Percentiles rank a stretch among this genome's conserved stretches.
These are phyloP conservation scores for Polyommatus iphigenia DNA, from an alignment of 2,888 invertebrate species.

Conservation along the genomic window DNA sequence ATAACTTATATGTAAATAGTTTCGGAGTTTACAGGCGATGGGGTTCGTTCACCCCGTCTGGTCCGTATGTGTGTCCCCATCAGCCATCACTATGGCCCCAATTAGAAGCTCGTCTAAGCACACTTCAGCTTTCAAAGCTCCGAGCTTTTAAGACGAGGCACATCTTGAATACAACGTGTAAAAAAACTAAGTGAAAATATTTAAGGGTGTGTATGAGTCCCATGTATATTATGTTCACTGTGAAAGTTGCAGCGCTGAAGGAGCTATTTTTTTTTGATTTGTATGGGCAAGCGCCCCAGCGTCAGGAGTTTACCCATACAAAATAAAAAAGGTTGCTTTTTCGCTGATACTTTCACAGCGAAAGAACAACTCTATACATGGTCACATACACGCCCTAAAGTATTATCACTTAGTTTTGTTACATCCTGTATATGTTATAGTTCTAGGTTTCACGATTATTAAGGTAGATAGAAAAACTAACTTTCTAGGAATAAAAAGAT, in stretches of 20 bases:
- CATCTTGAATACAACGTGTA: not conserved
- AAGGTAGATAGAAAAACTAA: not conserved
- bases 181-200: no score
- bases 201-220: no score
- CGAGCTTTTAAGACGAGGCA: not conserved
- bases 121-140: not conserved
- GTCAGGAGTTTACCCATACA: no score
- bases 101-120: conserved; percentile 14
- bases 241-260: no score
- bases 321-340: no score
- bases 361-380: no score
- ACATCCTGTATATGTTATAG: no score
- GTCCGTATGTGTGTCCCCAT: not conserved
- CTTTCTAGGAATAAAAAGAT: not conserved
- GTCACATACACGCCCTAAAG: not conserved
- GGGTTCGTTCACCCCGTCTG: conserved; percentile 21
- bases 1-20: conserved; percentile 7
- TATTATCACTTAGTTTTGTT: no score
- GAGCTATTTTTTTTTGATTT: no score
- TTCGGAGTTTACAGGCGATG: not conserved
- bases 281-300: no score
- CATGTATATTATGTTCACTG: no score
- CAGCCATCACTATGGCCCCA: conserved; percentile 1
- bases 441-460: not conserved
- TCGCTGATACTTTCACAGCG: no score